These are phyloP conservation scores for Patagioenas fasciata DNA, from an alignment of 2,113 vertebrate species.

Conservation along the genomic window DNA sequence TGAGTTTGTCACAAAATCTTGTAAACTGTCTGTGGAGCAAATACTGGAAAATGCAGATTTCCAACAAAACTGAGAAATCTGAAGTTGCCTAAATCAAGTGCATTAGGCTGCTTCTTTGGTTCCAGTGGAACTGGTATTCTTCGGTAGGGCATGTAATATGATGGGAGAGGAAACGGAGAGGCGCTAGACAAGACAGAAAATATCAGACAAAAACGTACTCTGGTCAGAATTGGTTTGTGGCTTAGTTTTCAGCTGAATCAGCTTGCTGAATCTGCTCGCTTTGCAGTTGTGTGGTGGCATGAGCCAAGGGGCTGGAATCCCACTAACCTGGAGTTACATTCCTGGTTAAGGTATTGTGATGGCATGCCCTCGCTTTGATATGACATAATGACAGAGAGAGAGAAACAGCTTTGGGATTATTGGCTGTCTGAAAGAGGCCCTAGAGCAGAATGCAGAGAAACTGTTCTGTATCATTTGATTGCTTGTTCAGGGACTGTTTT, in stretches of 20 bases:
- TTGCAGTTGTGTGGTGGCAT: not conserved
- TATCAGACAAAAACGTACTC: not conserved
- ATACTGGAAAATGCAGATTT: not conserved
- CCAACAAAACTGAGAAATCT: not conserved
- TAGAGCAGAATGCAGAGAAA: not conserved
- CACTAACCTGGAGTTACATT: not conserved
- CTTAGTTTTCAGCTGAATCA: not conserved
- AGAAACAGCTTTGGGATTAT: not conserved
- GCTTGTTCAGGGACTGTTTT: not conserved
- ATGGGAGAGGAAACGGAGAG: not conserved
- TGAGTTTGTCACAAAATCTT: not conserved
- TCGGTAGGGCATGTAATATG: too few relatives aligned
- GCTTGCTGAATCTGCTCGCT: not conserved
- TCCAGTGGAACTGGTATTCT: not conserved
- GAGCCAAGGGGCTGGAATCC: not conserved
- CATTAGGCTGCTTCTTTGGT: not conserved
- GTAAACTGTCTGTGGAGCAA: not conserved
- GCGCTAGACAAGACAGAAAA: not conserved
- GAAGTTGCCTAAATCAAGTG: not conserved
- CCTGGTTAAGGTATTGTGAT: not conserved
- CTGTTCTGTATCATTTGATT: not conserved
- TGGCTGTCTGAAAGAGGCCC: not conserved
- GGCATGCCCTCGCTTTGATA: not conserved
- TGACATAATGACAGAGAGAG: rapidly evolving
- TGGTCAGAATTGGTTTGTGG: rapidly evolving